Conservation (phyloP, 2,888 invertebrate species). For the Tribolium freemani region DNA sequence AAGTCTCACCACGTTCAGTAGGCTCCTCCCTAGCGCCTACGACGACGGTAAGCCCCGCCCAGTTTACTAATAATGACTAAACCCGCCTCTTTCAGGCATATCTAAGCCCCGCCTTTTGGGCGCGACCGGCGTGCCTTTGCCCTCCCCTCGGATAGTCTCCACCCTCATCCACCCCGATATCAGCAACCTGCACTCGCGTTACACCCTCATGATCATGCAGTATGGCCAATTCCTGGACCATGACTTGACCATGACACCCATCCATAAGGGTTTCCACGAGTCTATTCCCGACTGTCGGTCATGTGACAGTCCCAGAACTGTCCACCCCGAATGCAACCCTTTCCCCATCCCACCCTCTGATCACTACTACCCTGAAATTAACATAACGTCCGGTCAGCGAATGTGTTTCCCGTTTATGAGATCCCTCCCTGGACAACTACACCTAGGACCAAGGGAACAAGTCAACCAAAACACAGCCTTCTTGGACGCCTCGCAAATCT, state of each 20-base stretch:
- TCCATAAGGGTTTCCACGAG: slow-evolving; percentile 90
- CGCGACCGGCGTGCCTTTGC: slow-evolving; percentile 82
- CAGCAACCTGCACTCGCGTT: slow-evolving; percentile 88
- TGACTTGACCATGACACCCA: slow-evolving; percentile 94
- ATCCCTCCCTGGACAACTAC: slow-evolving; percentile 91
- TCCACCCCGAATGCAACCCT: slow-evolving; percentile 95
- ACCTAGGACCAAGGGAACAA: slow-evolving; percentile 90
- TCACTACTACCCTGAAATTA: slow-evolving; percentile 90
- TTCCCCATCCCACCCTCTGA: slow-evolving; percentile 91
- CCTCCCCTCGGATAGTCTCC: slow-evolving; percentile 89
- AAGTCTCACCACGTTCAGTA: slow-evolving; percentile 86
- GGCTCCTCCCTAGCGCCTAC: slow-evolving; percentile 87
- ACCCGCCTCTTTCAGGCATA: slow-evolving; percentile 71
- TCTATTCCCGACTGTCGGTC: slow-evolving; percentile 91
- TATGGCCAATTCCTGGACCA: slow-evolving; percentile 95
- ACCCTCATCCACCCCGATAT: slow-evolving; percentile 93
- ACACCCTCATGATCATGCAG: slow-evolving; percentile 95
- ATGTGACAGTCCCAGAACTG: slow-evolving; percentile 88
- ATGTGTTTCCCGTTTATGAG: slow-evolving; percentile 96
- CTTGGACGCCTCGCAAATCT: slow-evolving; percentile 88
- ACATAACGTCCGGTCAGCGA: slow-evolving; percentile 85
- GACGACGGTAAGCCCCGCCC: slow-evolving; percentile 77
- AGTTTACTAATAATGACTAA: background rate
- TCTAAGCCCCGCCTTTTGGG: slow-evolving; percentile 83
- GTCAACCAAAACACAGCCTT: slow-evolving; percentile 95